Conservation (phyloP, 2,888 invertebrate species). For the Xanthia icteritia region DNA sequence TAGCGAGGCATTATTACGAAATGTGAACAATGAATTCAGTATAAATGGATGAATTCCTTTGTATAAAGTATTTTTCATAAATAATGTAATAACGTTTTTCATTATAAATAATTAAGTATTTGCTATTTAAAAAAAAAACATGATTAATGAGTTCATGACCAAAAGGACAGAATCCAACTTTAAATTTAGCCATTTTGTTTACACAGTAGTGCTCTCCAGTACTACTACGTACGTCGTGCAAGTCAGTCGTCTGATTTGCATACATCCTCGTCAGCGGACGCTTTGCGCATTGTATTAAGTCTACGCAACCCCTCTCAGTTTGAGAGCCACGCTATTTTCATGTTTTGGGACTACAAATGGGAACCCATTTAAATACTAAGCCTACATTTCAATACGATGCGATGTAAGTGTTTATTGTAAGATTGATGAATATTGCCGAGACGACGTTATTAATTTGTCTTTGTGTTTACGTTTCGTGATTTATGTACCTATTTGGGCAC, state of each 20-base stretch:
- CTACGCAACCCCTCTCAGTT: slow-evolving; percentile 84
- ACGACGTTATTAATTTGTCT: slow-evolving; percentile 44
- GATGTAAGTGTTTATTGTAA: slow-evolving; percentile 78
- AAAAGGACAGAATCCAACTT: not conserved
- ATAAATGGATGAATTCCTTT: not conserved
- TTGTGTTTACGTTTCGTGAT: not conserved
- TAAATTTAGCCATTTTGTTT: not conserved
- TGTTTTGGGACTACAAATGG: slow-evolving; percentile 90
- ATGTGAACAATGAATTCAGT: not conserved
- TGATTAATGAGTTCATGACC: not conserved
- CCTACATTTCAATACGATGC: slow-evolving; percentile 88
- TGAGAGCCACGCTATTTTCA: slow-evolving; percentile 91
- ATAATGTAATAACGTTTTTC: not conserved
- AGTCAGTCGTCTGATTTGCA: slow-evolving; percentile 69
- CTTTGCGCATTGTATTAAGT: slow-evolving; percentile 79
- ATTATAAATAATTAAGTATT: not conserved
- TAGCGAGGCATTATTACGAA: not conserved
- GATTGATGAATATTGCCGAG: slow-evolving; percentile 68
- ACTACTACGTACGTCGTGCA: slow-evolving; percentile 7
- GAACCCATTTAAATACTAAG: slow-evolving; percentile 90
- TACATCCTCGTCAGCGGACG: slow-evolving; percentile 72
- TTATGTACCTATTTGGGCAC: not conserved
- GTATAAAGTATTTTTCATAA: not conserved
- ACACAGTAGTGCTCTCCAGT: not conserved
- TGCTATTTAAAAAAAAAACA: not conserved